Conservation (phyloP, 2,797 vertebrate species). For the Propithecus perrieri region DNA sequence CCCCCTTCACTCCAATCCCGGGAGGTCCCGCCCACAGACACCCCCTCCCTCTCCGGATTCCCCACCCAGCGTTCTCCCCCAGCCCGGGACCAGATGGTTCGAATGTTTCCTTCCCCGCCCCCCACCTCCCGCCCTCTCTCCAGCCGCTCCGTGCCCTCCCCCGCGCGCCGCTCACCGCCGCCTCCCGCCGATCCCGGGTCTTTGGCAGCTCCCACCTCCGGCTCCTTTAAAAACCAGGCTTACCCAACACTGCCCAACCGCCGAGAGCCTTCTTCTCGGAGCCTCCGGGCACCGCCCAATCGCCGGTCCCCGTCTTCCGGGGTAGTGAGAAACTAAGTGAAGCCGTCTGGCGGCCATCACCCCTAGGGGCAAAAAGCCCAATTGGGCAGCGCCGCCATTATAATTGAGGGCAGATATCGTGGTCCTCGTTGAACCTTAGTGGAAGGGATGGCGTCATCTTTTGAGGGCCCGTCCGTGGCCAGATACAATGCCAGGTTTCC, state of each 20-base stretch:
- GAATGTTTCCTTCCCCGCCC: conserved; percentile 6
- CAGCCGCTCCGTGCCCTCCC: conserved; percentile 37
- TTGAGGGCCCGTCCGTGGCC: background rate
- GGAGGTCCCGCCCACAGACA: conserved; percentile 71
- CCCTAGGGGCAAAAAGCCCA: conserved; percentile 57
- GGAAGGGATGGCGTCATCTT: conserved; percentile 5
- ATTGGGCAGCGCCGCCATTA: conserved; percentile 28
- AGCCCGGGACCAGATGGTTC: background rate
- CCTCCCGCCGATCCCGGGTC: conserved; percentile 65
- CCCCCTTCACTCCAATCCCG: conserved; percentile 52
- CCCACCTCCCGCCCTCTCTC: conserved; percentile 26
- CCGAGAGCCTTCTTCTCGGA: conserved; percentile 54
- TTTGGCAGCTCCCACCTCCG: conserved; percentile 63
- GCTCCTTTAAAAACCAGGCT: conserved; percentile 76
- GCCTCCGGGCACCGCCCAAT: conserved; percentile 65
- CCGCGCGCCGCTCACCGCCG: conserved; percentile 69
- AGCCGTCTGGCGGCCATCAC: conserved; percentile 67
- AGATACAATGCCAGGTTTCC: background rate
- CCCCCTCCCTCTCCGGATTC: conserved; percentile 34
- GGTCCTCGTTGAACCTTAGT: background rate
- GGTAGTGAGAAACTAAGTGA: conserved; percentile 60
- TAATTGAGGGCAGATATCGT: conserved; percentile 36
- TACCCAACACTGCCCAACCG: conserved; percentile 60
- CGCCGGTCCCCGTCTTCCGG: conserved; percentile 62
- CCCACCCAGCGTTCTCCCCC: conserved; percentile 35